Base-by-base conservation (phyloP, 2,888 invertebrate species). In the Alitta virens region DNA sequence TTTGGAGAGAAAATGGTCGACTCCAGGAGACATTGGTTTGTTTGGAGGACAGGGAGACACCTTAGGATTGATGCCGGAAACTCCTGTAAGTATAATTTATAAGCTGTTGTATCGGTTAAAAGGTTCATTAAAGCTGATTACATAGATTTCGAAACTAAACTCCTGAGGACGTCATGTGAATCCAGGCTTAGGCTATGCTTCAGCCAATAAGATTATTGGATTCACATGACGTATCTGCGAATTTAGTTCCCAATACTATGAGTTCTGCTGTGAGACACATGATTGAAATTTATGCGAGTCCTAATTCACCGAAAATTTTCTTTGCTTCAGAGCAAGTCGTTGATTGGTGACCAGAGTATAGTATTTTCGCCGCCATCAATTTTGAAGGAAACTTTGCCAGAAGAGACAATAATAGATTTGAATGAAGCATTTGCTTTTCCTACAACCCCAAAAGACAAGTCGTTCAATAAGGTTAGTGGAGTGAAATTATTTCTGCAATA, bases 291-390 rank as follows among this genome's bases (percentile, higher is more conserved):
- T 12, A 56, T n/a, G 12, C 12, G 23, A 9, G 12, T 26, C 12
- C 54, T 16, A 12, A 54, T 23, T 26, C 21, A 12, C n/a, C n/a
- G n/a, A n/a, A n/a, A 18, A 38, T 62, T 50, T 5, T 50, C 23
- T 56, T 57, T 14, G 26, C 61, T 56, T 54, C 86, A 92, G 91
- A 93, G 93, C 82, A 93, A 93, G 85, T 90, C 91, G 58, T 83
- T 94, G 74, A 88, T 78, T 24, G 79, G 89, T 43, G 89, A 90
- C 76, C 88, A 88, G 40, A 91, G 91, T 56, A 88, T 90, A 9
- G 83, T 91, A 73, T 92, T 92, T 68, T 92, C 93, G 0, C 93
- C 94, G 0, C 90, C 92, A 0, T 91, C 91, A 23, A 91, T 94
- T 62, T 50, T 69, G 26, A 65, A 64, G 49, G 69, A 69, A 42